These are phyloP conservation scores for Palythoa caribaeorum DNA, from an alignment of 92 coral and sea anemone species.

Conservation along the genomic window DNA sequence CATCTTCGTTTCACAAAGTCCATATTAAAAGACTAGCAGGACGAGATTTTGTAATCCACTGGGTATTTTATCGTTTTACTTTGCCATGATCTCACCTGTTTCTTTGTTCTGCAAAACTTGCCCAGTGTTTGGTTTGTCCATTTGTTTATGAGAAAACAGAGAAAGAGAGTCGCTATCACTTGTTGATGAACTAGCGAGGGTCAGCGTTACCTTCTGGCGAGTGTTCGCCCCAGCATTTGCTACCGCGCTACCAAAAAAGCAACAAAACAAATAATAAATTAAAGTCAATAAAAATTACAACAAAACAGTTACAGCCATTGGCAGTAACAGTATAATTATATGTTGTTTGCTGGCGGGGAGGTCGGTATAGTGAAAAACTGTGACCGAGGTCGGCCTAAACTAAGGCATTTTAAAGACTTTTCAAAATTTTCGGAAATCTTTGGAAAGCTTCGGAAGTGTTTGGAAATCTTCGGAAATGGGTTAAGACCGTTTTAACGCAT, in stretches of 20 bases:
- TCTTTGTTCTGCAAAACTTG: slow-evolving; percentile 27
- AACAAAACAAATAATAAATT: neutral
- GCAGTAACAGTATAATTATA: too few species aligned
- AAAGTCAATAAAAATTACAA: neutral
- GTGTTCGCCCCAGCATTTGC: slow-evolving; percentile 87
- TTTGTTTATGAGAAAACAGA: slow-evolving; percentile 31
- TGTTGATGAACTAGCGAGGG: slow-evolving; percentile 69
- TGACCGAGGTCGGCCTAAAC: too few species aligned
- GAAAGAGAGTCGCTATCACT: slow-evolving; percentile 74
- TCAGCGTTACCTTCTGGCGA: slow-evolving; percentile 70
- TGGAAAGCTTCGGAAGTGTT: too few species aligned
- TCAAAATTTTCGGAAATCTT: too few species aligned
- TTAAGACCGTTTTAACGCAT: too few species aligned
- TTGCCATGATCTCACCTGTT: neutral
- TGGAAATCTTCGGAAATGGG: too few species aligned
- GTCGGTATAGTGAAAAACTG: too few species aligned
- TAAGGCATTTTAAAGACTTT: too few species aligned
- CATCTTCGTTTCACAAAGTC: too few species aligned
- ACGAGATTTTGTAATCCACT: neutral
- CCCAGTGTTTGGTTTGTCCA: neutral
- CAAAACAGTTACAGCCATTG: neutral
- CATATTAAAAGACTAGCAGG: neutral
- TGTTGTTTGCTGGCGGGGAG: too few species aligned
- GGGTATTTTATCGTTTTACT: too few species aligned
- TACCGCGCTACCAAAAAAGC: slow-evolving; percentile 58